Base-by-base conservation (phyloP, 2,113 vertebrate genomes). In the Spermophilus dauricus region DNA sequence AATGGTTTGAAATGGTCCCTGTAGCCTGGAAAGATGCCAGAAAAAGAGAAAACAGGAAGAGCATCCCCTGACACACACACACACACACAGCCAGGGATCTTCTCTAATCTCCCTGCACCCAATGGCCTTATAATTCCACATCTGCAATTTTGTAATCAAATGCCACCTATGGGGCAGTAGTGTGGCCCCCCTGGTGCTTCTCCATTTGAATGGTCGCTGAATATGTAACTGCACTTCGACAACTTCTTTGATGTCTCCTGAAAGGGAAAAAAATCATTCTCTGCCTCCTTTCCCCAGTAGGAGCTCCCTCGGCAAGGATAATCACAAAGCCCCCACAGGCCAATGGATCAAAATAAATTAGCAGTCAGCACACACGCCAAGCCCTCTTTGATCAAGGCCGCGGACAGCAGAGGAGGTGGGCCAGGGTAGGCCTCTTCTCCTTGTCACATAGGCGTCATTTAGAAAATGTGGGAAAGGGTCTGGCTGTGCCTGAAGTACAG, bases 131-230 rank as follows among this genome's bases (percentile, higher is more conserved):
- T 77, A 82, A 86, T 72, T 77, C 69, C 75, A 58, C 75, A 51
- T 82, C 58, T 65, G 61, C 80, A n/a, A 51, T 61, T 82, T 86
- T 97, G 97, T 97, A 97, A 97, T 96, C 97, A 28, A 86, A 81
- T 9, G 63, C 98, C 97, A 96, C 98, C 98, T 98, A 96, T 94
- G 97, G 97, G 97, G 95, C 97, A 83, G 83, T 95, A 95, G 95
- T 94, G 81, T 39, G 72, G 94, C 90, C 94, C 97, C 92, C 72
- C 93, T 96, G 98, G 95, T 80, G 87, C 96, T 96, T 97, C 91
- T 97, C 76, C 91, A 85, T 96, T 63, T 94, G 96, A 70, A 96
- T 92, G 93, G 91, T 84, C 76, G 95, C 70, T 92, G 97, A 97
- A 58, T 96, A 93, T 97, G 98, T 97, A 92, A 92, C 53, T 92